phyloP scores from a whole-genome alignment of 2,113 vertebrate species.

The Etheostoma cragini region DNA sequence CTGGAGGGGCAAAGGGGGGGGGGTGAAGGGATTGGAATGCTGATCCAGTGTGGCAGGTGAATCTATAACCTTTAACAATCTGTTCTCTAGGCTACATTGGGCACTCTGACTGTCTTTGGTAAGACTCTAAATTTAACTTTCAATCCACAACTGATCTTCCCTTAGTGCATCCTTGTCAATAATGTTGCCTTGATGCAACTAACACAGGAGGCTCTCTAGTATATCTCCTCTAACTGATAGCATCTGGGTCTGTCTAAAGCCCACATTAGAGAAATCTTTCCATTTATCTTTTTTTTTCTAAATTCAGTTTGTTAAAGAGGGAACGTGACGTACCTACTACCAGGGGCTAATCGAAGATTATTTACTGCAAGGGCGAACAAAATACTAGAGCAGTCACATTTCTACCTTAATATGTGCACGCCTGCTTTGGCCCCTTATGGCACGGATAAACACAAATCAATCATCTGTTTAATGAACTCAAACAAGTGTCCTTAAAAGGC shows the following conservation, averaged over 20 bases:
- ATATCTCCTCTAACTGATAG: constrained; percentile 14
- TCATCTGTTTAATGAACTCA: neutral
- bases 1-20: constrained; percentile 16
- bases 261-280: neutral
- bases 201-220: constrained; percentile 18
- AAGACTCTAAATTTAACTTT: constrained; percentile 24
- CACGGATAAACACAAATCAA: neutral
- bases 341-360: constrained; percentile 22
- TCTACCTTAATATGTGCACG: constrained; percentile 34
- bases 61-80: constrained; percentile 23
- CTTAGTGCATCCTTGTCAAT: constrained; percentile 47
- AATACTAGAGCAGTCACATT: constrained; percentile 33
- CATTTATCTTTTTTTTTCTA: neutral
- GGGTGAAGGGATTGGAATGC: constrained; percentile 14
- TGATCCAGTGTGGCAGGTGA: constrained; percentile 34
- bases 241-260: constrained; percentile 20
- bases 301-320: constrained; percentile 10
- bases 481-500: constrained; percentile 47
- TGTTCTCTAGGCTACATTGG: constrained; percentile 2
- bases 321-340: constrained; percentile 4
- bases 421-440: neutral
- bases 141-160: constrained; percentile 54
- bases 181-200: constrained; percentile 10
- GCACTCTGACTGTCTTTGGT: neutral
- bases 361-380: constrained; percentile 26